phyloP scores from a whole-genome alignment of 2,797 vertebrate genomes.

The Tadarida brasiliensis region DNA sequence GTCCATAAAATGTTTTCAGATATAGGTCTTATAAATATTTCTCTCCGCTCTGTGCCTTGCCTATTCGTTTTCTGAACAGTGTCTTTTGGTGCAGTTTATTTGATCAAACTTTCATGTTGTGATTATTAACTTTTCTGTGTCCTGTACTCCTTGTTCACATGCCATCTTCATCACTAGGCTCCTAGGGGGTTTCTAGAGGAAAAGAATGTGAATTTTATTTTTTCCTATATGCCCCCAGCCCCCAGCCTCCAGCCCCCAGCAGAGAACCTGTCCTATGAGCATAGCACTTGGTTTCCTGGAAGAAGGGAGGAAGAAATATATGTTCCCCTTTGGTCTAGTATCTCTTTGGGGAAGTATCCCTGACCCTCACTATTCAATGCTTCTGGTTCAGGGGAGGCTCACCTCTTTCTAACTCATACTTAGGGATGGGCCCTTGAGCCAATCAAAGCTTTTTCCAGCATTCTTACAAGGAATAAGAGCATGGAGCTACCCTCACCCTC shows the following conservation, averaged over 20 bases:
- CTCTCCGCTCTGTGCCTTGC: not conserved
- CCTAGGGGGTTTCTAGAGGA: not conserved
- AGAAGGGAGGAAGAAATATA: not conserved
- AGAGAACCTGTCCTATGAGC: not conserved
- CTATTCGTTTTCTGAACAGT: not conserved
- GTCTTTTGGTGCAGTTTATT: not conserved
- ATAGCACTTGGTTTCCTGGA: not conserved
- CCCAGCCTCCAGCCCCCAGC: not conserved
- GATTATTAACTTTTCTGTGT: not conserved
- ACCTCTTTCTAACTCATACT: not conserved
- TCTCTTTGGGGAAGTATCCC: not conserved
- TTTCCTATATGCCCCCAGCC: not conserved
- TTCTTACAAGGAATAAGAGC: not conserved
- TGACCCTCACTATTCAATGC: not conserved
- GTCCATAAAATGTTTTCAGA: not conserved
- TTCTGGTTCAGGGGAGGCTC: not conserved
- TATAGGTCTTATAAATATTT: not conserved
- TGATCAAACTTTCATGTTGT: not conserved
- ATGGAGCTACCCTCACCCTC: not conserved
- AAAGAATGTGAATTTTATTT: slow-evolving; percentile 4
- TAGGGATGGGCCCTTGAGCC: no score
- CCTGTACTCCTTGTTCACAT: not conserved
- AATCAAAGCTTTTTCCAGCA: not conserved
- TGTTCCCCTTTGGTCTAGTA: not conserved
- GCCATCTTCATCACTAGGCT: not conserved